phyloP scores from a whole-genome alignment of 2,888 invertebrate species.

The Andrena marginata region DNA sequence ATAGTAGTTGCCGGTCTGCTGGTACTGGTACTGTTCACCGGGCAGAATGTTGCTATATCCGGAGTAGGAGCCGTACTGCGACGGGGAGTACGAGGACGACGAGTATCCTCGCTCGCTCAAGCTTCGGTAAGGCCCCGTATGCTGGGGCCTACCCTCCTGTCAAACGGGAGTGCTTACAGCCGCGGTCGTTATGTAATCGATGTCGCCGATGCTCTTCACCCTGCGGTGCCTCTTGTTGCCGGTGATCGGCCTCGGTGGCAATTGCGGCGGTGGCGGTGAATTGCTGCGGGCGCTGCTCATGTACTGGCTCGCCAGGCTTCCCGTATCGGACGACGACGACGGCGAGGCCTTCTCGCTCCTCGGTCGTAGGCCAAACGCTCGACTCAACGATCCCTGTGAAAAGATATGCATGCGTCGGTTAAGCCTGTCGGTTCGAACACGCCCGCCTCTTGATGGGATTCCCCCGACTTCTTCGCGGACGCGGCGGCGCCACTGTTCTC shows the following conservation, averaged over 20 bases:
- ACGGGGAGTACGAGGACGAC: conserved; percentile 81
- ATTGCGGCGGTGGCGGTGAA: conserved; percentile 87
- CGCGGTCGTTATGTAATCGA: conserved; percentile 86
- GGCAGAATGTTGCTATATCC: conserved; percentile 81
- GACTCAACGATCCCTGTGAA: conserved; percentile 90
- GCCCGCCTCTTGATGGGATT: not conserved
- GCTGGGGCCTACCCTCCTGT: conserved; percentile 84
- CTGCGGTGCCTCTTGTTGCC: conserved; percentile 68
- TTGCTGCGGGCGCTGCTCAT: conserved; percentile 86
- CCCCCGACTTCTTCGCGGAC: conserved; percentile 39
- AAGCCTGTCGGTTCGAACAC: not conserved
- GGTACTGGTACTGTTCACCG: conserved; percentile 78
- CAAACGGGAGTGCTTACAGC: conserved; percentile 83
- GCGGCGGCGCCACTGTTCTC: too few species aligned
- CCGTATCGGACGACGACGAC: conserved; percentile 88
- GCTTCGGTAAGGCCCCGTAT: conserved; percentile 83
- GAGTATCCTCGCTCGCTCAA: conserved; percentile 84
- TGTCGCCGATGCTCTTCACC: conserved; percentile 88
- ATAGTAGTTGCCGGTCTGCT: conserved; percentile 76
- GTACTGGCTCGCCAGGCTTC: conserved; percentile 87
- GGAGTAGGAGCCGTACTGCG: conserved; percentile 82
- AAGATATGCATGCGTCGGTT: not conserved
- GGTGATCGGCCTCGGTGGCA: conserved; percentile 79
- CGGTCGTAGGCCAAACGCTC: conserved; percentile 89
- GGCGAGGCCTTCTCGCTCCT: conserved; percentile 89